Conservation (phyloP, 2,888 invertebrate genomes). For the Eupithecia pulchellata region DNA sequence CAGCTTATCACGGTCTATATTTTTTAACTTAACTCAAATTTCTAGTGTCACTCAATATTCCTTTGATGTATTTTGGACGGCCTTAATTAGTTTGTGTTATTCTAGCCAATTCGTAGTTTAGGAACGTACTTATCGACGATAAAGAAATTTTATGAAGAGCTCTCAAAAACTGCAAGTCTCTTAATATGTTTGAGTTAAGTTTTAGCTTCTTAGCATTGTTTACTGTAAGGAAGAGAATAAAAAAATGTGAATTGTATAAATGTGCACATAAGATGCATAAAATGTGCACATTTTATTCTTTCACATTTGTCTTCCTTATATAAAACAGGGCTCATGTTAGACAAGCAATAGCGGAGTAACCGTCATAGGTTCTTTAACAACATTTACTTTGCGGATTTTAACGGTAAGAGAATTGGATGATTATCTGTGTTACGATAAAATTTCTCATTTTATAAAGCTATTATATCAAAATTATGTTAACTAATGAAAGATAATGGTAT, state of each 20-base stretch:
- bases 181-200: constrained; percentile 3
- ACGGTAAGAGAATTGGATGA: constrained; percentile 37
- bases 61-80: not conserved
- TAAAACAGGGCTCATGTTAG: not conserved
- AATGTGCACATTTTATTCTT: not conserved
- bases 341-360: not conserved
- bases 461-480: not conserved
- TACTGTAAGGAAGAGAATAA: not conserved
- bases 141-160: not conserved
- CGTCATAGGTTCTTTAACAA: not conserved
- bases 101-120: not conserved
- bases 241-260: not conserved
- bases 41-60: not conserved
- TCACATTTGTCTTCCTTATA: not conserved
- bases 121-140: not conserved
- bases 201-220: not conserved
- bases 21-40: constrained; percentile 6
- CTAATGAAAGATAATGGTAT: not conserved
- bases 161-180: not conserved
- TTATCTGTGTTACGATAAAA: not conserved
- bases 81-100: not conserved
- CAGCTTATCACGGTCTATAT: constrained; percentile 57
- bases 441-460: not conserved
- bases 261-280: not conserved
- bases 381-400: constrained; percentile 18